phyloP scores from a whole-genome alignment of 2,797 vertebrate genomes.

The Philypnodon macrostomus region DNA sequence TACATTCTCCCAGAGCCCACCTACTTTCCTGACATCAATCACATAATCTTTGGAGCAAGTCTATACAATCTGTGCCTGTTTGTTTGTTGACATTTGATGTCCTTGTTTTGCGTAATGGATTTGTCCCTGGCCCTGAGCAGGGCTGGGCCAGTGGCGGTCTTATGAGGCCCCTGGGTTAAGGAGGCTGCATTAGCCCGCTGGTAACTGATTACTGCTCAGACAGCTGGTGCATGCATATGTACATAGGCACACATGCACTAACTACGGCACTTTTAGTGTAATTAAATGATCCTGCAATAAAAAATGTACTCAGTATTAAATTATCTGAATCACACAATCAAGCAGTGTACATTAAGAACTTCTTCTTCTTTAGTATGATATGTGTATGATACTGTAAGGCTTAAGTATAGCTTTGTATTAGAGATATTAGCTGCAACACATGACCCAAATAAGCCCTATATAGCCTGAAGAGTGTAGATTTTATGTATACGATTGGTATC shows the following conservation, averaged over 20 bases:
- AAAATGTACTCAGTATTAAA: constrained; percentile 36
- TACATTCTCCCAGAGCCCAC: constrained; percentile 28
- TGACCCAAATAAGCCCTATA: constrained; percentile 27
- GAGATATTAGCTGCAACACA: constrained; percentile 15
- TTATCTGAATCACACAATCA: constrained; percentile 23
- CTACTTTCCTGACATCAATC: constrained; percentile 37
- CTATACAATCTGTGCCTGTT: constrained; percentile 30
- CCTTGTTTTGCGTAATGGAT: constrained; percentile 75
- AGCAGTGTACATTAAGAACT: constrained; percentile 30
- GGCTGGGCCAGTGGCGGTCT: constrained; percentile 65
- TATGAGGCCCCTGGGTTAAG: constrained; percentile 76
- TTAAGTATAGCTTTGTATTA: constrained; percentile 11
- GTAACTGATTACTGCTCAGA: constrained; percentile 75
- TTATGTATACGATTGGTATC: constrained; percentile 27
- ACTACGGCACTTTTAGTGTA: constrained; percentile 43
- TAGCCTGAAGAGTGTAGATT: constrained; percentile 17
- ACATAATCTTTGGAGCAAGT: constrained; percentile 38
- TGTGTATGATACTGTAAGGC: not conserved
- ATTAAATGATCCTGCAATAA: constrained; percentile 53
- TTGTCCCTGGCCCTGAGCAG: constrained; percentile 66
- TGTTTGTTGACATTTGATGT: constrained; percentile 68
- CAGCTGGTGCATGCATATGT: constrained; percentile 61
- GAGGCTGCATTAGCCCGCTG: constrained; percentile 72
- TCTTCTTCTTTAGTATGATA: constrained; percentile 23
- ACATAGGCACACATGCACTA: constrained; percentile 30